Percentiles rank a stretch among this genome's conserved stretches.
phyloP scores from a whole-genome alignment of 2,113 vertebrate species.

The Odontesthes bonariensis region DNA sequence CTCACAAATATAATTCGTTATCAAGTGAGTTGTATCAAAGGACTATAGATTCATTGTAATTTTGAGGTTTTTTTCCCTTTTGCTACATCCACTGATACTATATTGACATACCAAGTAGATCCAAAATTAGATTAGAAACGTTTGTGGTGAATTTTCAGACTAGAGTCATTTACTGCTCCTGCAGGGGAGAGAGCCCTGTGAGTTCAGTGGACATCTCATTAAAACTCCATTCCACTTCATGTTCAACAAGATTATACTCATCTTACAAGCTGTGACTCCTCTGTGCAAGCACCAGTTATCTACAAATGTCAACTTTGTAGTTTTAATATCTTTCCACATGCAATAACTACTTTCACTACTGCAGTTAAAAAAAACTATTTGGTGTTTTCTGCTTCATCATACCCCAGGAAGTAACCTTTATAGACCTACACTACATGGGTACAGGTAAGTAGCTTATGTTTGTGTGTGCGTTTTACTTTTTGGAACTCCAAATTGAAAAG shows the following conservation, averaged over 20 bases:
- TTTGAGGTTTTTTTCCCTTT: not conserved
- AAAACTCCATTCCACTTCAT: no score
- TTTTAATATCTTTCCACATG: not conserved
- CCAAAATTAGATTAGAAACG: conserved; percentile 1
- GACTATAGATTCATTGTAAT: not conserved
- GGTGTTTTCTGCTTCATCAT: not conserved
- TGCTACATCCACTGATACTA: not conserved
- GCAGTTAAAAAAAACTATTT: no score
- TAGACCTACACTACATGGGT: not conserved
- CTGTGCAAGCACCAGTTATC: not conserved
- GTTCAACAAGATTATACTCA: conserved; percentile 10
- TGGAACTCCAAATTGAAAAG: not conserved
- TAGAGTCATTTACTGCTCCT: conserved; percentile 30
- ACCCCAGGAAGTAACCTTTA: not conserved
- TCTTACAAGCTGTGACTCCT: conserved; percentile 16
- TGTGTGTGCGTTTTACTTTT: not conserved
- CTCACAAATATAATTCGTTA: not conserved
- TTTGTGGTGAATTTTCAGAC: conserved; percentile 6
- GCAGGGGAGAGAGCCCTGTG: conserved; percentile 16
- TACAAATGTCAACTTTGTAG: not conserved
- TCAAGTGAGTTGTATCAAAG: not conserved
- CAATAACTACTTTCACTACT: no score
- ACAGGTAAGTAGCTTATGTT: not conserved
- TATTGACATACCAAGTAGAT: not conserved
- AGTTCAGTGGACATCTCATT: conserved; percentile 23